Evolutionary conservation across 2,888 invertebrate genomes (phyloP).

Genomic region (Oscheius myriophilus): DNA sequence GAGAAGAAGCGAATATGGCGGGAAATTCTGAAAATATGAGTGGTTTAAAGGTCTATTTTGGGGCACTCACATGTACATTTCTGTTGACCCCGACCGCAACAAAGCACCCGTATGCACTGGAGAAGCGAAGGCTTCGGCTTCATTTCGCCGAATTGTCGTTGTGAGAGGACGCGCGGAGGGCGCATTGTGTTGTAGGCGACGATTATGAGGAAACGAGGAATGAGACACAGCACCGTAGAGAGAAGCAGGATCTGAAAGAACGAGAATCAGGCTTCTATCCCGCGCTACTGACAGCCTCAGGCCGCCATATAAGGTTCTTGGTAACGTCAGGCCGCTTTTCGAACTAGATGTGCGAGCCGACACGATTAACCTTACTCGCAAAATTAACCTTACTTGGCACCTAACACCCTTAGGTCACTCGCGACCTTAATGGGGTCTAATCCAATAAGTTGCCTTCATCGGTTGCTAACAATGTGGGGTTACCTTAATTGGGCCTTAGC

Average conservation of each 20-base stretch:
- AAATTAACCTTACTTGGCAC: too few relatives aligned
- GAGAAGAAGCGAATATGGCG: neutral
- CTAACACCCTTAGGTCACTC: too few relatives aligned
- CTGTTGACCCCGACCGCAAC: constrained; percentile 12
- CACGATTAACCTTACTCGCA: too few relatives aligned
- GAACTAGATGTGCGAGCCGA: too few relatives aligned
- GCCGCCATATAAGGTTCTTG: too few relatives aligned
- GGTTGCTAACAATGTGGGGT: too few relatives aligned
- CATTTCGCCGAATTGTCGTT: constrained; percentile 13
- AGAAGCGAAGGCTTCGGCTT: constrained; percentile 17
- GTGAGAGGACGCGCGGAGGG: constrained; percentile 21
- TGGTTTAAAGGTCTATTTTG: neutral
- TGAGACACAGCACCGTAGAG: constrained; percentile 81
- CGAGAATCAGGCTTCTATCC: too few relatives aligned
- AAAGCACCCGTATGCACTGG: constrained; percentile 30
- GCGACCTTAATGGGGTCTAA: too few relatives aligned
- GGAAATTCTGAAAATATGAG: neutral
- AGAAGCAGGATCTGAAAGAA: constrained; percentile 77
- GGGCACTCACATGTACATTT: constrained; percentile 26
- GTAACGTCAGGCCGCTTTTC: too few relatives aligned
- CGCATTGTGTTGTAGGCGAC: constrained; percentile 19
- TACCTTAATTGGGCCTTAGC: too few relatives aligned
- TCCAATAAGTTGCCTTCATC: too few relatives aligned
- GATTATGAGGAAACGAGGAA: constrained; percentile 80
- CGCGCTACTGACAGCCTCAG: neutral